Evolutionary conservation across 2,888 invertebrate species (phyloP).

Genomic region (Melieria crassipennis): DNA sequence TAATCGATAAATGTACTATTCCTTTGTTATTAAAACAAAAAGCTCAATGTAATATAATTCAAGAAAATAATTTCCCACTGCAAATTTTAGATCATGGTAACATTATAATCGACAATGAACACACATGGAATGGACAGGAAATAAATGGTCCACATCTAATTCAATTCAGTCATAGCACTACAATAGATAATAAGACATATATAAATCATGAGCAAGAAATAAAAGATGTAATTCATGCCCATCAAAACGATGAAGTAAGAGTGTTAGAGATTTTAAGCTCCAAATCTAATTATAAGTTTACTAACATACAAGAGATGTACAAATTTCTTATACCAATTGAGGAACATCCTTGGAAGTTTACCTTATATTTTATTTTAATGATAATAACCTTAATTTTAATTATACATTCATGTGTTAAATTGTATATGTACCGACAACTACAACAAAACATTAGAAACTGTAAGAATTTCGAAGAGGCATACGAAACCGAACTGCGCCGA

Average conservation of each 20-base stretch:
- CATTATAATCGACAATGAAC: slow-evolving; percentile 25
- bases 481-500: no score
- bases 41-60: slow-evolving; percentile 27
- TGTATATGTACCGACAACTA: no score
- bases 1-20: slow-evolving; percentile 26
- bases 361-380: neutral
- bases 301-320: slow-evolving; percentile 23
- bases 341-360: slow-evolving; percentile 1
- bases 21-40: slow-evolving; percentile 22
- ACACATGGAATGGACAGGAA: slow-evolving; percentile 16
- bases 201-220: neutral
- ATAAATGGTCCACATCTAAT: slow-evolving; percentile 4
- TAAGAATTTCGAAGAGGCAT: no score
- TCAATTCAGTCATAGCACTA: slow-evolving; percentile 12
- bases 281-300: slow-evolving; percentile 10
- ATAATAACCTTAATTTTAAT: neutral
- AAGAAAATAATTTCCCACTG: slow-evolving; percentile 21
- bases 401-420: no score
- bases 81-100: slow-evolving; percentile 25
- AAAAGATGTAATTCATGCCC: slow-evolving; percentile 2
- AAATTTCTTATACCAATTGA: slow-evolving; percentile 17
- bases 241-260: slow-evolving; percentile 10
- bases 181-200: slow-evolving; percentile 19
- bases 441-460: no score
- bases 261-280: slow-evolving; percentile 5